phyloP scores from a whole-genome alignment of 2,113 vertebrate genomes.

The Gnathonemus longibarbis region DNA sequence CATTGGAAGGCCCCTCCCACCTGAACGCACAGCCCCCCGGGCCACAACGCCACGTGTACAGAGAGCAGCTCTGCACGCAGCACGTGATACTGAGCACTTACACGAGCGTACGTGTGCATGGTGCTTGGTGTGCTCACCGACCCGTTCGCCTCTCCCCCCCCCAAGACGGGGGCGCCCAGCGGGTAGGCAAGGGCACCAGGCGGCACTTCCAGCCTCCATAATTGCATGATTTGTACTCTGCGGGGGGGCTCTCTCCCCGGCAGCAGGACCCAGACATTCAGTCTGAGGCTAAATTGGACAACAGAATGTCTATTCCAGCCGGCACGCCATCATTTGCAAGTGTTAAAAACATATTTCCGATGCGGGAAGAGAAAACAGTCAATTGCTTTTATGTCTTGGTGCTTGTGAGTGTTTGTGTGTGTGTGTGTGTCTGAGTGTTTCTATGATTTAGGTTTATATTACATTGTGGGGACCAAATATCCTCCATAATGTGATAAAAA shows the following conservation, averaged over 20 bases:
- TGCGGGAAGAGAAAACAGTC: not conserved
- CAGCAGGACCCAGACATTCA: not conserved
- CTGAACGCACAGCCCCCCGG: not conserved
- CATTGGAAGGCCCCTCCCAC: not conserved
- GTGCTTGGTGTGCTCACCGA: not conserved
- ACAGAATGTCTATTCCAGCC: slow-evolving; percentile 19
- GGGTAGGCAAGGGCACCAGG: not conserved
- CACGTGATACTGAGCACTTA: not conserved
- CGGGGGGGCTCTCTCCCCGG: not conserved
- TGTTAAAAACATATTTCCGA: slow-evolving; percentile 12
- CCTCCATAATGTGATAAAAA: too few relatives aligned
- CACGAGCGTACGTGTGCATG: not conserved
- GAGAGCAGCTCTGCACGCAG: not conserved
- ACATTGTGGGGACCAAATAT: not conserved
- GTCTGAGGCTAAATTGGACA: slow-evolving; percentile 18
- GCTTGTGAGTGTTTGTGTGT: not conserved
- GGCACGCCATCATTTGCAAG: slow-evolving; percentile 2
- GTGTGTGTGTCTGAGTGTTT: not conserved
- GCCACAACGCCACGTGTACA: not conserved
- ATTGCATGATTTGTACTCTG: slow-evolving; percentile 1
- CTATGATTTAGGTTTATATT: not conserved
- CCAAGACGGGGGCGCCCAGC: not conserved
- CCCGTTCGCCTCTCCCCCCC: not conserved
- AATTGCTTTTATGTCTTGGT: not conserved
- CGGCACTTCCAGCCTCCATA: not conserved